Evolutionary conservation across 2,113 vertebrate species (phyloP).

Genomic region (Callaeas wilsoni): DNA sequence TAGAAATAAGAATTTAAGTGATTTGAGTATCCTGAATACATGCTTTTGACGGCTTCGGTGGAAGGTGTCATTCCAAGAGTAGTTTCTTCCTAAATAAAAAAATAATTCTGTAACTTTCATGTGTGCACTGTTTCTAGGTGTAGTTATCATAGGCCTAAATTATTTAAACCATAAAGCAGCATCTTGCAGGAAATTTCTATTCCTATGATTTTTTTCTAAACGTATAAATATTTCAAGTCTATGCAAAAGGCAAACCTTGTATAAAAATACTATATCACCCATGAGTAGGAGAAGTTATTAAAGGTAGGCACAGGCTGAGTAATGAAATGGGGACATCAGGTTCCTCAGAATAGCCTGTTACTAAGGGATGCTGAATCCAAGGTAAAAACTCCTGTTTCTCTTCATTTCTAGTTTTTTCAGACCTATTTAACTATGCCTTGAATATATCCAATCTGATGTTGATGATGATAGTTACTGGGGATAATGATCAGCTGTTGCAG

Average conservation of each 20-base stretch:
- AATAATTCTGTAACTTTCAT: background rate
- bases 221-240: constrained; percentile 14
- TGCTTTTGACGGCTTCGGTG: accelerated
- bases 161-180: constrained; percentile 30
- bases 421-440: constrained; percentile 14
- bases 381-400: constrained; percentile 8
- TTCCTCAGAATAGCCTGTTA: constrained; percentile 39
- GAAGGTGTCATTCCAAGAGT: background rate
- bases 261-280: background rate
- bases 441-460: background rate
- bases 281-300: constrained; percentile 20
- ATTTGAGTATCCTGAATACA: background rate
- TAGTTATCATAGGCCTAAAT: constrained; percentile 22
- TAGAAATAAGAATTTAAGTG: background rate
- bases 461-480: background rate
- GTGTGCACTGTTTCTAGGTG: background rate
- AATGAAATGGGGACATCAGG: background rate
- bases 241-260: constrained; percentile 27
- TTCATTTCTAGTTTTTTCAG: constrained; percentile 13
- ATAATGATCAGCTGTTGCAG: constrained; percentile 16
- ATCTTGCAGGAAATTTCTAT: constrained; percentile 7
- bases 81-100: background rate
- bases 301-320: constrained; percentile 19
- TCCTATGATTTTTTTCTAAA: background rate
- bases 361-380: constrained; percentile 22